Base-by-base conservation (phyloP, 2,888 invertebrate genomes). In the Cephus spinipes region DNA sequence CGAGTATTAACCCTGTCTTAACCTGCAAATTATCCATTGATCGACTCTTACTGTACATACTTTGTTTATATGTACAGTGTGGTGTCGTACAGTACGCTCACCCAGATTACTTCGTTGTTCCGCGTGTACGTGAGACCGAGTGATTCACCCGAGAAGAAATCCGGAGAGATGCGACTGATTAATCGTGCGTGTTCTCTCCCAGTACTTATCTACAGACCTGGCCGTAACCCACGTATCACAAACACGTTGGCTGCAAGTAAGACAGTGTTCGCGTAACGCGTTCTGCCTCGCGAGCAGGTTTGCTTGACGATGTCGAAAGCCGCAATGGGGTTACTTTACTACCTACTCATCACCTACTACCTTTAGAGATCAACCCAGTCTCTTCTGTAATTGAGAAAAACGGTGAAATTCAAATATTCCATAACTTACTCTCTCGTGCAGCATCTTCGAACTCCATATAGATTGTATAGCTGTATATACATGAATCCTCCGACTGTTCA, bases 91-190 rank as follows among this genome's bases (percentile, higher is more conserved):
- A 55, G 23, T 55, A 55, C 23, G 23, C 23, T 55, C 55, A 55
- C 55, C 55, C 55, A 23, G 2, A 6, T 55, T 9, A 23, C 23
- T 55, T 55, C 23, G 23, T 23, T 55, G 55, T 55, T 23, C 23
- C 55, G 23, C 2, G 23, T 55, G 55, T 23, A 55, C 9, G 23
- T 55, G 23, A 23, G 2, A 31, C 77, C 34, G 79, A 79, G 73
- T 81, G 81, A 81, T 81, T 81, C 78, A 81, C 74, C 76, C 79
- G 78, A 74, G 75, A 76, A 79, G 79, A 80, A 80, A 80, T 78
- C 74, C 77, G 68, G 79, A 77, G 81, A 80, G 81, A 81, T 79
- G 81, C 80, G 81, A 79, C 80, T 80, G 80, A 81, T 81, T 81
- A 81, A 81, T 81, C 78, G 80, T 81, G 78, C 78, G 76, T 81